Conservation (phyloP, 2,113 vertebrate genomes). For the Perccottus glenii region DNA sequence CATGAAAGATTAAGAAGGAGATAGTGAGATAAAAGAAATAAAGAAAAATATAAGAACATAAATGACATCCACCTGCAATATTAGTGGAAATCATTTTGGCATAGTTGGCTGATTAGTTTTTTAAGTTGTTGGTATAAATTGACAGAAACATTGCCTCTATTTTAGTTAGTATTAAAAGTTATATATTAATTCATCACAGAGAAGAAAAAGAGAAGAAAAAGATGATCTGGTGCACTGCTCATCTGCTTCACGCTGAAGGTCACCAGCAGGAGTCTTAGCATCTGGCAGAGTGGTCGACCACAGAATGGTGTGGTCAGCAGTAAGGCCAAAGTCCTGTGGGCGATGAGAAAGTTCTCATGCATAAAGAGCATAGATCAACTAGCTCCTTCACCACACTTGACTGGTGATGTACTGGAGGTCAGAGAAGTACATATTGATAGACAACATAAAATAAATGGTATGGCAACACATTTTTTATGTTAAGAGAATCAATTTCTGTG, state of each 20-base stretch:
- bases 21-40: no score
- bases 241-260: slow-evolving; percentile 43
- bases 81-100: no score
- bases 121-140: no score
- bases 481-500: no score
- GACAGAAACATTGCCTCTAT: no score
- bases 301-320: slow-evolving; percentile 33
- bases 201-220: slow-evolving; percentile 10
- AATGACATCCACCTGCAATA: no score
- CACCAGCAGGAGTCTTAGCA: slow-evolving; percentile 48
- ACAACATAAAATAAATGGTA: background rate
- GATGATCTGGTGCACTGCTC: background rate
- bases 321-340: slow-evolving; percentile 37
- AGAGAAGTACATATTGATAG: background rate
- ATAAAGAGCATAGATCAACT: slow-evolving; percentile 30
- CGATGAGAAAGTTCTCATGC: slow-evolving; percentile 28
- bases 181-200: background rate
- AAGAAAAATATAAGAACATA: no score
- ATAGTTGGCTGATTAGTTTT: no score
- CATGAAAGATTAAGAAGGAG: background rate
- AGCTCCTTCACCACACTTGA: slow-evolving; percentile 15
- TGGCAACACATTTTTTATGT: no score
- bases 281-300: slow-evolving; percentile 17
- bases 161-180: no score
- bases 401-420: slow-evolving; percentile 1